Conservation (phyloP, 2,888 invertebrate species). For the Trichacis sp. region DNA sequence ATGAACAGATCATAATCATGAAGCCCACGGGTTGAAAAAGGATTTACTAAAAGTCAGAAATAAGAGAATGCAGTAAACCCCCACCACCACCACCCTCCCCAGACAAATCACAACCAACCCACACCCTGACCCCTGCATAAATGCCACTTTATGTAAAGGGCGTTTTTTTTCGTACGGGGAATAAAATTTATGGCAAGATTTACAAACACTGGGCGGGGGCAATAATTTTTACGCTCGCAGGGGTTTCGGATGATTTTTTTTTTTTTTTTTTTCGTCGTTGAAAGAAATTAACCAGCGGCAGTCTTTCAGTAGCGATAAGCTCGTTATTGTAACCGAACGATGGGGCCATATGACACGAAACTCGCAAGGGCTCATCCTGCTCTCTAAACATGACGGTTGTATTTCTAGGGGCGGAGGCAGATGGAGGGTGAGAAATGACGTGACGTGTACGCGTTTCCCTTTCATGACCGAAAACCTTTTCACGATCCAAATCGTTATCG, state of each 20-base stretch:
- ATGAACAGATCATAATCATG: too few species aligned
- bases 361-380: constrained; percentile 37
- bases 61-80: too few species aligned
- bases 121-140: too few species aligned
- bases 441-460: constrained; percentile 36
- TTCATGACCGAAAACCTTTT: constrained; percentile 36
- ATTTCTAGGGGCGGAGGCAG: constrained; percentile 41
- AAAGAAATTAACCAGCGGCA: constrained; percentile 26
- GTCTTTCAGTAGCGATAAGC: constrained; percentile 39
- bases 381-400: constrained; percentile 35
- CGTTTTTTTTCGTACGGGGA: too few species aligned
- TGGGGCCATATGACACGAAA: constrained; percentile 35
- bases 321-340: constrained; percentile 38
- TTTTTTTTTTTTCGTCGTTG: constrained; percentile 20
- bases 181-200: too few species aligned
- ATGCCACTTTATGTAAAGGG: too few species aligned
- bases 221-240: neutral
- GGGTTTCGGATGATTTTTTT: constrained; percentile 13
- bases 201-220: constrained; percentile 3
- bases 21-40: too few species aligned
- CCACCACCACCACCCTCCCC: too few species aligned
- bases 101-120: too few species aligned
- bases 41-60: too few species aligned
- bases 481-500: constrained; percentile 34
- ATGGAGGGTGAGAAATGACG: constrained; percentile 26